These are phyloP conservation scores for Nasonia longicornis DNA, from an alignment of 1,140 invertebrate genomes.

Conservation along the genomic window DNA sequence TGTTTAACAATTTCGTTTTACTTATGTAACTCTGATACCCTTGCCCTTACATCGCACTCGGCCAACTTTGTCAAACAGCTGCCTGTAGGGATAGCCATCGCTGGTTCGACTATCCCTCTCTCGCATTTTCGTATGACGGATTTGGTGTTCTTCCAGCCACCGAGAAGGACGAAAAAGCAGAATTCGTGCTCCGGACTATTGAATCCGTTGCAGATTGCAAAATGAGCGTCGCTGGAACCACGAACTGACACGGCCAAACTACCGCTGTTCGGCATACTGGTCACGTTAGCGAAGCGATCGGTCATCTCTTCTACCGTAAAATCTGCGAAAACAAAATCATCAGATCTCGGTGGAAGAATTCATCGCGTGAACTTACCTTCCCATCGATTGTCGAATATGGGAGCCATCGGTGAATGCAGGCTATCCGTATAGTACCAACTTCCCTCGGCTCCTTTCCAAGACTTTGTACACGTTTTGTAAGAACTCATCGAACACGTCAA, in stretches of 20 bases:
- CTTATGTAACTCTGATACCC: background rate
- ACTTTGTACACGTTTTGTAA: background rate
- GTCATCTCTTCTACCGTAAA: constrained; percentile 17
- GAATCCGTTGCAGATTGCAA: constrained; percentile 19
- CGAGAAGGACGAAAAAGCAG: constrained; percentile 30
- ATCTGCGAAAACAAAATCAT: constrained; percentile 1
- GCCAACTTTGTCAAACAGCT: background rate
- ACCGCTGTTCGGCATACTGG: background rate
- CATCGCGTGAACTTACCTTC: constrained; percentile 28
- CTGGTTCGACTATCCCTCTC: constrained; percentile 25
- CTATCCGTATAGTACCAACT: constrained; percentile 26
- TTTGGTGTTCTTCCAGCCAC: constrained; percentile 33
- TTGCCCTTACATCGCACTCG: background rate
- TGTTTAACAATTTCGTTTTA: background rate
- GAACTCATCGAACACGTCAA: constrained; percentile 27
- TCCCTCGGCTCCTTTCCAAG: constrained; percentile 3
- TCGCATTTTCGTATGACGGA: constrained; percentile 34
- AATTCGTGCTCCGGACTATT: background rate
- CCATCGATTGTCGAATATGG: constrained; percentile 37
- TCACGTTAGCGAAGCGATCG: background rate
- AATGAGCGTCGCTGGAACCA: constrained; percentile 24
- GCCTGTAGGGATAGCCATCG: background rate
- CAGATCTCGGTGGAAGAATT: background rate
- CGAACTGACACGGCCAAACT: constrained; percentile 29
- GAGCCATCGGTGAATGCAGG: constrained; percentile 23